A percentile compares a stretch with the other conserved stretches of the same genome.
phyloP scores from a whole-genome alignment of 2,888 invertebrate species.

The Leucophora obtusa region DNA sequence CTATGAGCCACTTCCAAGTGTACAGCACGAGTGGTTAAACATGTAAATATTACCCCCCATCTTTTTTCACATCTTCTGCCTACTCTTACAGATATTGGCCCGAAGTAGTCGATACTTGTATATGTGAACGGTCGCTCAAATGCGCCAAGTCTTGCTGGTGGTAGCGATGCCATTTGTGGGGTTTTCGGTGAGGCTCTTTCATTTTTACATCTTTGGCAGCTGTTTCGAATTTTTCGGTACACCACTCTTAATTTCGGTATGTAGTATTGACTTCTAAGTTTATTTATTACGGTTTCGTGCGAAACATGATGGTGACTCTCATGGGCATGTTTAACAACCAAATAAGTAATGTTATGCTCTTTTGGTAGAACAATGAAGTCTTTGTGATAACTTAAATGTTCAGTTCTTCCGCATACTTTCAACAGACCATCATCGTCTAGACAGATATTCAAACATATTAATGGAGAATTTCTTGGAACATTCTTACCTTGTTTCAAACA shows the following conservation, averaged over 20 bases:
- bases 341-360: conserved; percentile 45
- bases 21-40: conserved; percentile 50
- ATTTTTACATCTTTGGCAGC: conserved; percentile 56
- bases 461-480: conserved; percentile 15
- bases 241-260: conserved; percentile 56
- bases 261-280: conserved; percentile 46
- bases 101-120: conserved; percentile 53
- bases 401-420: conserved; percentile 34
- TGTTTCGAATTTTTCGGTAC: conserved; percentile 48
- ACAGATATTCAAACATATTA: conserved; percentile 47
- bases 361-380: conserved; percentile 43
- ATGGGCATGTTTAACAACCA: conserved; percentile 59
- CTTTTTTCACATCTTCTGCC: conserved; percentile 56
- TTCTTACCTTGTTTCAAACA: conserved; percentile 28
- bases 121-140: conserved; percentile 54
- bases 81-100: conserved; percentile 51
- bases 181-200: conserved; percentile 30
- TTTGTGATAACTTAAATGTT: conserved; percentile 28
- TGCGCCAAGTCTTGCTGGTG: conserved; percentile 29
- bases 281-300: conserved; percentile 55
- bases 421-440: conserved; percentile 43
- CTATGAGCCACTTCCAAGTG: conserved; percentile 56
- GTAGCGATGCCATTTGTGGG: conserved; percentile 51
- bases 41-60: conserved; percentile 60
- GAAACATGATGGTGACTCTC: conserved; percentile 49